phyloP scores from a whole-genome alignment of 2,113 vertebrate species.

The Pedionomus torquatus region DNA sequence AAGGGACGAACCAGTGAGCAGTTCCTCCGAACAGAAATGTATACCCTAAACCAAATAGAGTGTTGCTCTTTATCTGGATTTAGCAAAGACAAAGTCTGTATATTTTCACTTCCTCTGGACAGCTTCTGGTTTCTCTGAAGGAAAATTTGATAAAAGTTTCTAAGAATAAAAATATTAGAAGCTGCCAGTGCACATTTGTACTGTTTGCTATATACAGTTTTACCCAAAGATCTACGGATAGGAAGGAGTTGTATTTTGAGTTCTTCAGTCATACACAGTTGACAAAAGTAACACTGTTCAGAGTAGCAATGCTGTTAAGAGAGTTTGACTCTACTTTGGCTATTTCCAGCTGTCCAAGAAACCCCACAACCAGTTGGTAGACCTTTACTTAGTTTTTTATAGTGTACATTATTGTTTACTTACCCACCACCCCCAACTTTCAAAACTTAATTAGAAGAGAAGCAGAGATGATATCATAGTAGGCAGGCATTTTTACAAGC shows the following conservation, averaged over 20 bases:
- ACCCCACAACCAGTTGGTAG: neutral
- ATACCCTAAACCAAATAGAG: conserved; percentile 11
- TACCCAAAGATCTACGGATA: conserved; percentile 36
- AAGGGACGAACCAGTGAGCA: neutral
- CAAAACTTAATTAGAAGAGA: neutral
- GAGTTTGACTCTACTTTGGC: neutral
- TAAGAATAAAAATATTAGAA: neutral
- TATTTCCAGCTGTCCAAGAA: neutral
- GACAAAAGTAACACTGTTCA: neutral
- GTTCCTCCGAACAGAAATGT: neutral
- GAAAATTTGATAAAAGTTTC: neutral
- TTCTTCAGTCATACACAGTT: neutral
- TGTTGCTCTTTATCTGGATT: neutral
- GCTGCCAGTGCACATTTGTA: neutral
- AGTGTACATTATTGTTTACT: neutral
- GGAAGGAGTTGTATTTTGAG: neutral
- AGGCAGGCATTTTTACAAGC: neutral
- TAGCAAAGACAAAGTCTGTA: neutral
- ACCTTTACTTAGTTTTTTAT: neutral
- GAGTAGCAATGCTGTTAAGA: neutral
- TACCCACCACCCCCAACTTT: neutral
- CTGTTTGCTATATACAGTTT: neutral
- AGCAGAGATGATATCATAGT: neutral
- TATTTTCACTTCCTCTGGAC: neutral
- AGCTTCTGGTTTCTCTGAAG: neutral